These are phyloP conservation scores for Danaus melanippus DNA, from an alignment of 1,140 invertebrate genomes.

Conservation along the genomic window DNA sequence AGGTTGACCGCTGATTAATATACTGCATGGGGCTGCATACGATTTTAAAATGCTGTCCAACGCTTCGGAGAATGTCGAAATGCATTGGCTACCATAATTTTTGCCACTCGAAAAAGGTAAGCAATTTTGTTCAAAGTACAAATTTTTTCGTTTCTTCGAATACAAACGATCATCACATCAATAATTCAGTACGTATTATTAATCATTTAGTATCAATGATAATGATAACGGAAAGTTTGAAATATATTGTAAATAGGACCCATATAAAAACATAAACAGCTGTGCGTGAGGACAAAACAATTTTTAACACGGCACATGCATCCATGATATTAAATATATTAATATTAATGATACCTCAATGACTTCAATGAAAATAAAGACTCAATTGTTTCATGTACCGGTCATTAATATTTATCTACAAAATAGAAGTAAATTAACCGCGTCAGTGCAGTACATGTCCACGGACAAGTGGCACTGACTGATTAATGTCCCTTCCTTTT, in stretches of 20 bases:
- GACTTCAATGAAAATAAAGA: slow-evolving; percentile 1
- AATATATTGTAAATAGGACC: no score
- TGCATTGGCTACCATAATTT: no score
- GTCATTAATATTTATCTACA: slow-evolving; percentile 19
- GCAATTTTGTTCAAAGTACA: no score
- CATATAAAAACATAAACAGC: slow-evolving; percentile 3
- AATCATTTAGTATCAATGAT: no score
- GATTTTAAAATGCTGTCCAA: slow-evolving; percentile 12
- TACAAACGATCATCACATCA: no score
- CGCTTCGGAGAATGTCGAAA: slow-evolving; percentile 3
- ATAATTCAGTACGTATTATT: no score
- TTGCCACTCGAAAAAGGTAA: no score
- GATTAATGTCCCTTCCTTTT: slow-evolving; percentile 25
- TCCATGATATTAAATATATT: background rate
- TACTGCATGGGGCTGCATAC: slow-evolving; percentile 20
- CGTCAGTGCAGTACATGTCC: slow-evolving; percentile 22
- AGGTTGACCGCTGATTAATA: slow-evolving; percentile 18
- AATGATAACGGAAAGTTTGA: no score
- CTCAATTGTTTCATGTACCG: slow-evolving; percentile 5
- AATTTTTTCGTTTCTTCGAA: no score
- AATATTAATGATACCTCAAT: no score
- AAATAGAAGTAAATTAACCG: slow-evolving; percentile 26
- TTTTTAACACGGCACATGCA: background rate
- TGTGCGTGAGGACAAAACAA: background rate
- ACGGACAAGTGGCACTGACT: slow-evolving; percentile 15